A percentile compares a stretch with the other conserved stretches of the same genome.
These are phyloP conservation scores for Rotaria socialis DNA, from an alignment of 2,888 invertebrate species.

Conservation along the genomic window DNA sequence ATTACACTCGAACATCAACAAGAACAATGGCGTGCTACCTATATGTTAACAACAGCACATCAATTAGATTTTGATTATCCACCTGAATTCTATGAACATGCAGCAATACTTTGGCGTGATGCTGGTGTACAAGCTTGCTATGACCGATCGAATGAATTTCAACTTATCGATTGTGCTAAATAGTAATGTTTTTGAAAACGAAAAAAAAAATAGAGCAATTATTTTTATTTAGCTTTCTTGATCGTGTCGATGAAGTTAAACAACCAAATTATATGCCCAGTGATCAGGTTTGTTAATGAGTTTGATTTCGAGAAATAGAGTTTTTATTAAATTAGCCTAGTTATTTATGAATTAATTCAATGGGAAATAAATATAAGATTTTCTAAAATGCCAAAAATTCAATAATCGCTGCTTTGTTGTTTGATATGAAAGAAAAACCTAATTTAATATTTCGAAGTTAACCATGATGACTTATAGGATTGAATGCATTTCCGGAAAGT, in stretches of 20 bases:
- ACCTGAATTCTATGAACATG: constrained; percentile 94
- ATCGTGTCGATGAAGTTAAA: constrained; percentile 90
- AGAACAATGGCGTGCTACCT: constrained; percentile 84
- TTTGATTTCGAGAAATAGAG: too few relatives aligned
- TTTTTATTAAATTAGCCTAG: too few relatives aligned
- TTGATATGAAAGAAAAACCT: too few relatives aligned
- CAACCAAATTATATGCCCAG: constrained; percentile 92
- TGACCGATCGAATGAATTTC: constrained; percentile 99
- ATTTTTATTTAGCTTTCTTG: constrained; percentile 75
- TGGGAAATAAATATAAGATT: too few relatives aligned
- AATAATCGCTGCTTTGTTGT: too few relatives aligned
- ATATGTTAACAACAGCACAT: constrained; percentile 92
- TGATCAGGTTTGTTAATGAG: constrained; percentile 69
- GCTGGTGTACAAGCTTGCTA: constrained; percentile 89
- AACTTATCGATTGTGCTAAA: constrained; percentile 99
- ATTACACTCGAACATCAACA: constrained; percentile 85
- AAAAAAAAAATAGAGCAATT: not conserved
- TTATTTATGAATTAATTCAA: too few relatives aligned
- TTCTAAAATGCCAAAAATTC: too few relatives aligned
- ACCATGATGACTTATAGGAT: too few relatives aligned
- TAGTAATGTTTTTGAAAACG: constrained; percentile 64
- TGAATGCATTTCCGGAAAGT: too few relatives aligned
- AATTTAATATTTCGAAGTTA: too few relatives aligned
- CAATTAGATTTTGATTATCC: constrained; percentile 83
- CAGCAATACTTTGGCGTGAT: constrained; percentile 94